Evolutionary conservation across 2,797 vertebrate species (phyloP), one percentile per base, ranked within the genome.

Genomic region (Zalophus californianus): DNA sequence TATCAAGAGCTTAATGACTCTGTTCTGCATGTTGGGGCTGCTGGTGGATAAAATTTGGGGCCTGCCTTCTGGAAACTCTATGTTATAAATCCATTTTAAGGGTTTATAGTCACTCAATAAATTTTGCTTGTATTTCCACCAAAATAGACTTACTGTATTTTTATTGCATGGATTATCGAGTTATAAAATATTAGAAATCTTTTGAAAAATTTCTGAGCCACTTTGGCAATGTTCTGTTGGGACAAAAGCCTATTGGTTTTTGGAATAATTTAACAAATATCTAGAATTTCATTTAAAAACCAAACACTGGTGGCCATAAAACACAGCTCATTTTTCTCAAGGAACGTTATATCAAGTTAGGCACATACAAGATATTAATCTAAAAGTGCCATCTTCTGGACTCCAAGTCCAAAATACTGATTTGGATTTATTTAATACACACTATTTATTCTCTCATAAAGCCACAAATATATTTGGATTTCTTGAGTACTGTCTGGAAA

Each of bases 61-160:
- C 14, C 13, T 72, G 2, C 9, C 1, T 29, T 72, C 58, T 90
- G 50, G 21, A 6, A 93, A 86, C 73, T 93, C 50, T 86, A 8
- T 95, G 52, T 97, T 70, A 86, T 54, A 50, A 91, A 70, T 96
- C 41, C 50, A 93, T 75, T 93, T 79, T 85, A 72, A 91, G 54
- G 91, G 58, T 96, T 79, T 89, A 91, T 50, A 86, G 54, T 88
- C 29, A 90, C 27, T 96, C 68, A 98, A 98, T 97, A 97, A 97
- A 96, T 96, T 89, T 82, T 87, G 72, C 64, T 96, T 97, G 5
- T 44, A 77, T 97, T 96, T 93, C 50, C 64, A 97, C 83, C 68
- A 84, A 93, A 95, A 83, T 94, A 93, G 78, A 94, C 68, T 96
- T 94, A 94, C 64, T 87, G 90, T 86, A 97, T 95, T 86, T 93